A percentile compares a stretch with the other conserved stretches of the same genome.
Conservation (phyloP, 2,113 vertebrate species). For the Phocoena sinus region DNA sequence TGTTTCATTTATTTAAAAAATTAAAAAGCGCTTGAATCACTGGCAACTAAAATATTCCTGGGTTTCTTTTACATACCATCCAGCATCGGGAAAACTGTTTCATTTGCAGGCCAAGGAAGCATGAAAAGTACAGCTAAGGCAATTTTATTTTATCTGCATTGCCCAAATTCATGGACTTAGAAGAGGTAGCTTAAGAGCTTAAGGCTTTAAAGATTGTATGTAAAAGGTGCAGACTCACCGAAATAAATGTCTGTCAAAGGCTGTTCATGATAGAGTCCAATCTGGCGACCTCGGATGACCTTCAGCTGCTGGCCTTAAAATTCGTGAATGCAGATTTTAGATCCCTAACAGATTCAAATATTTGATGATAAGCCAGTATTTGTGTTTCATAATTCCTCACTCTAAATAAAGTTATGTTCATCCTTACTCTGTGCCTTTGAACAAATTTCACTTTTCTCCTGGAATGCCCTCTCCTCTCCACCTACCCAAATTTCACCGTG, state of each 20-base stretch:
- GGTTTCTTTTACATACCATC: slow-evolving; percentile 15
- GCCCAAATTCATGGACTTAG: not conserved
- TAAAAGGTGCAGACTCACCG: not conserved
- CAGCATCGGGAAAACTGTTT: slow-evolving; percentile 13
- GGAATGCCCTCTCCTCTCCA: not conserved
- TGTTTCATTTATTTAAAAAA: slow-evolving; percentile 11
- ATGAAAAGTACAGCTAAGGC: not conserved
- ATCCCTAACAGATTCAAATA: not conserved
- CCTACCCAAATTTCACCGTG: not conserved
- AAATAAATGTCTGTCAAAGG: not conserved
- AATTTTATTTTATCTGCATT: not conserved
- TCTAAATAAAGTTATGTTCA: not conserved
- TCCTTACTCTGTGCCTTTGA: not conserved
- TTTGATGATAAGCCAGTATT: not conserved
- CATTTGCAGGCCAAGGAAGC: not conserved
- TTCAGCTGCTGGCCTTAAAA: not conserved
- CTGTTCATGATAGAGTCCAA: not conserved
- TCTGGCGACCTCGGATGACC: not conserved
- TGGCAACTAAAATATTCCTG: slow-evolving; percentile 53
- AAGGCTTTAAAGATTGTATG: not conserved
- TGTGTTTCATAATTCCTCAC: not conserved
- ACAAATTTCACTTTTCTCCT: not conserved
- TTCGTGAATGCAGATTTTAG: not conserved
- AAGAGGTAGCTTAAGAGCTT: not conserved
- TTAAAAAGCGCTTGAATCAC: slow-evolving; percentile 22